Evolutionary conservation across 2,888 invertebrate genomes (phyloP).

Genomic region (Atethmia centrago): DNA sequence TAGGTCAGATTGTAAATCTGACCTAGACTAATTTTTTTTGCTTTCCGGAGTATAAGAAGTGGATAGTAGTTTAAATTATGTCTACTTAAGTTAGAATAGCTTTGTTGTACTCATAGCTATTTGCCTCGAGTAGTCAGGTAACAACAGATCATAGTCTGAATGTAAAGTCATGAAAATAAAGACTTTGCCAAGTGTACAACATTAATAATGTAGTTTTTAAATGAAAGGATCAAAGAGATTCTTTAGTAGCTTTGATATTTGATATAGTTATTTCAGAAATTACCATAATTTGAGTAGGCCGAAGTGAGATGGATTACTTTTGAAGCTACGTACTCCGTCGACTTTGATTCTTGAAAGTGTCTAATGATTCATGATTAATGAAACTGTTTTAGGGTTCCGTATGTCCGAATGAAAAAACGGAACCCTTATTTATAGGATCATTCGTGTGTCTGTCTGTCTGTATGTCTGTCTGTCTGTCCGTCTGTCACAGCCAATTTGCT

Average conservation of each 20-base stretch:
- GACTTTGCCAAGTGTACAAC: not conserved
- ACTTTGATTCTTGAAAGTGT: constrained; percentile 19
- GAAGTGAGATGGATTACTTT: constrained; percentile 33
- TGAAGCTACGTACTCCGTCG: not conserved
- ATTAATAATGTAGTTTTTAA: constrained; percentile 17
- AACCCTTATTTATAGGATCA: too few relatives aligned
- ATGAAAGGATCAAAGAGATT: constrained; percentile 31
- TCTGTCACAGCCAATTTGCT: too few relatives aligned
- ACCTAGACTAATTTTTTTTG: too few relatives aligned
- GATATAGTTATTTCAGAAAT: constrained; percentile 24
- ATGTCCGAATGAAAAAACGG: too few relatives aligned
- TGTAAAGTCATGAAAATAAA: constrained; percentile 3
- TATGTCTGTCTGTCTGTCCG: too few relatives aligned
- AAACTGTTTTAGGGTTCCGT: not conserved
- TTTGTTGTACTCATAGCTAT: not conserved
- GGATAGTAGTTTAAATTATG: not conserved
- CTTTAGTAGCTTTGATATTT: constrained; percentile 29
- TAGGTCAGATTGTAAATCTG: not conserved
- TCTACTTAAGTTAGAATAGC: not conserved
- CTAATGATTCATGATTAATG: constrained; percentile 27
- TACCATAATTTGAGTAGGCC: constrained; percentile 17
- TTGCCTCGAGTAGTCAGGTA: too few relatives aligned
- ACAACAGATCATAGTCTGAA: not conserved
- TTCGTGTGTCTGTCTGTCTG: too few relatives aligned
- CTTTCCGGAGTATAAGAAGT: not conserved